Evolutionary conservation across 2,888 invertebrate genomes (phyloP), one percentile per base, ranked within the genome.

Genomic region (Pheosia tremula): DNA sequence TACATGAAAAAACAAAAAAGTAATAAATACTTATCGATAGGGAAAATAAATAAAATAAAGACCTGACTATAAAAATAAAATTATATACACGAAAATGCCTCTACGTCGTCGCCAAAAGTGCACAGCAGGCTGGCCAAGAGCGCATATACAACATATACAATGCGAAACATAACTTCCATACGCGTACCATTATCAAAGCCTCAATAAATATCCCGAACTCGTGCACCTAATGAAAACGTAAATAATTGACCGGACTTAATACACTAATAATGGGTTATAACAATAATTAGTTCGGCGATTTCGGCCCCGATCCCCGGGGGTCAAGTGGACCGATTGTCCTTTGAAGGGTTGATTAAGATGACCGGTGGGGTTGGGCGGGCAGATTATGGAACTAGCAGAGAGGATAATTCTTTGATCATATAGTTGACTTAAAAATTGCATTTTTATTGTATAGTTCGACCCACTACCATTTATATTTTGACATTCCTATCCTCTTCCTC

Each of bases 341-440:
- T 89, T 88, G 89, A 89, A 87, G 90, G 92, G 90, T 89, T 90
- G 91, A 91, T 91, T 91, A 91, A 93, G 92, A 93, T 90, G 91
- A 87, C 90, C 91, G 81, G 82, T 77, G 81, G 83, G 82, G 80
- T 77, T 73, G 78, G 71, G 60, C 61, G 36, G 57, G 37, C 57
- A 70, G 70, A 73, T 39, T 58, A 63, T 50, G 4, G 37, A 64
- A 39, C 39, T 1, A 24, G 39, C 56, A 76, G 73, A 74, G 54
- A 50, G 37, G 67, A 53, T 64, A 56, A 5, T 11, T 36, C 45
- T 59, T 53, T 62, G 47, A 56, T 11, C 0, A n/a, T 11, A 3
- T 8, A 47, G 5, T n/a, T 47, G 11, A n/a, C 9, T 43, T 24
- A 4, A 41, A 41, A 7, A 41, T 5, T 41, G 6, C 0, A 7